Evolutionary conservation across 35 echinoderm and acorn worm genomes (phyloP), one percentile per base, ranked within the genome.

Genomic region (Ophiothrix spiculata): DNA sequence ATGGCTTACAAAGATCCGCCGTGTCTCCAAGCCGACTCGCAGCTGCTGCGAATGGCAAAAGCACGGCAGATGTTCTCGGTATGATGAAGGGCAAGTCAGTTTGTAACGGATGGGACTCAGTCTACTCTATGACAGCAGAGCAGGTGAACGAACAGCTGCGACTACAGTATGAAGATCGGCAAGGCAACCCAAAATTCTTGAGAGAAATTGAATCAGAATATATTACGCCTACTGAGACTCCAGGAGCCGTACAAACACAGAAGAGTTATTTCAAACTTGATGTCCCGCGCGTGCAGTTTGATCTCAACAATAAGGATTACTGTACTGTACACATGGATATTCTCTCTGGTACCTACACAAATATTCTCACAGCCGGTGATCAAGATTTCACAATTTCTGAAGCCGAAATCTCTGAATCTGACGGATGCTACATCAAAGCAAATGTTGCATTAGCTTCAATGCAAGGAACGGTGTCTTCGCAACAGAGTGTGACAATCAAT

Each of bases 121-220:
- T 81, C 0, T 49, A 46, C 40, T 81, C 79, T 17, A 81, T 81
- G 79, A 81, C 79, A 40, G 79, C 79, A 13, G 42, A 81, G 31
- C 36, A 54, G 39, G 79, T 81, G 10, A 81, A 81, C 32, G 40
- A 81, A 15, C 78, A 81, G 38, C 41, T 81, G 14, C 6, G 16
- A 15, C 11, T 33, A 40, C 79, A 81, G 41, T 81, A 46, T 81
- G 39, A 40, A 1, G 41, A 81, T 81, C 79, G 79, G 29, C 13
- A 81, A 42, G 79, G 41, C 16, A 41, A 81, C 1, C 79, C 79
- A 28, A 14, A 45, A 33, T 81, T 81, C 54, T 28, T 81, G 38
- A 39, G 79, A 81, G 79, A 81, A 28, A 81, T 33, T 0, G 39
- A 33, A 33, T 0, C 17, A n/a, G 60, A 69, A 69, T 6, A 25